These are phyloP conservation scores for Physella acuta DNA, from an alignment of 1,140 invertebrate genomes.

Conservation along the genomic window DNA sequence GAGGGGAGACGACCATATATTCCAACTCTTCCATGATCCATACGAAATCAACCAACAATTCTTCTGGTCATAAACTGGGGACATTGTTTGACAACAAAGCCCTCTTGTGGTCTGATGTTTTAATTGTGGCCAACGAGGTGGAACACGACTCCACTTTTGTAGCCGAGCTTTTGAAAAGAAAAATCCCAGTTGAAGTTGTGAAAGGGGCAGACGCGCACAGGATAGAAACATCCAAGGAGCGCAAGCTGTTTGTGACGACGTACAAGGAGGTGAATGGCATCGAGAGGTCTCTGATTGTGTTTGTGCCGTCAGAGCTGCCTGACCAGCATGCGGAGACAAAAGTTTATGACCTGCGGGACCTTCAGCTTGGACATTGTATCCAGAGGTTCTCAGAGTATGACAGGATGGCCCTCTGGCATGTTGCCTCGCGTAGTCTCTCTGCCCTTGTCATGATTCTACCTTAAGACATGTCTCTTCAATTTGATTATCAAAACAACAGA, in stretches of 20 bases:
- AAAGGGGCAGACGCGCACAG: background rate
- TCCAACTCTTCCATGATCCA: background rate
- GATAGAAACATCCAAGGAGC: slow-evolving; percentile 11
- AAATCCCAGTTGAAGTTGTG: slow-evolving; percentile 12
- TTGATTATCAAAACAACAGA: too few species aligned
- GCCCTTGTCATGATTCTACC: slow-evolving; percentile 25
- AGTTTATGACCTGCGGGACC: slow-evolving; percentile 18
- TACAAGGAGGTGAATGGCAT: slow-evolving; percentile 20
- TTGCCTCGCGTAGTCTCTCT: slow-evolving; percentile 25
- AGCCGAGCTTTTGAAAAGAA: background rate
- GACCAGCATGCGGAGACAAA: background rate
- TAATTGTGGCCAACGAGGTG: slow-evolving; percentile 18
- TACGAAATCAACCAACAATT: background rate
- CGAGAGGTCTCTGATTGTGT: slow-evolving; percentile 27
- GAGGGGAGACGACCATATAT: background rate
- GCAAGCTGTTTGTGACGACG: slow-evolving; percentile 20
- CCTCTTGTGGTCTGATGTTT: slow-evolving; percentile 19
- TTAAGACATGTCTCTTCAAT: too few species aligned
- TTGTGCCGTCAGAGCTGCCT: slow-evolving; percentile 18
- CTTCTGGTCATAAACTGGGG: background rate
- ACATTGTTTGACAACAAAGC: background rate
- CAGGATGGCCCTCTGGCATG: slow-evolving; percentile 25
- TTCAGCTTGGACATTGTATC: slow-evolving; percentile 15
- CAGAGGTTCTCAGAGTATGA: slow-evolving; percentile 14
- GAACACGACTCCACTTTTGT: slow-evolving; percentile 9